Base-by-base conservation (phyloP, 1,140 invertebrate species). In the Sipha flava region DNA sequence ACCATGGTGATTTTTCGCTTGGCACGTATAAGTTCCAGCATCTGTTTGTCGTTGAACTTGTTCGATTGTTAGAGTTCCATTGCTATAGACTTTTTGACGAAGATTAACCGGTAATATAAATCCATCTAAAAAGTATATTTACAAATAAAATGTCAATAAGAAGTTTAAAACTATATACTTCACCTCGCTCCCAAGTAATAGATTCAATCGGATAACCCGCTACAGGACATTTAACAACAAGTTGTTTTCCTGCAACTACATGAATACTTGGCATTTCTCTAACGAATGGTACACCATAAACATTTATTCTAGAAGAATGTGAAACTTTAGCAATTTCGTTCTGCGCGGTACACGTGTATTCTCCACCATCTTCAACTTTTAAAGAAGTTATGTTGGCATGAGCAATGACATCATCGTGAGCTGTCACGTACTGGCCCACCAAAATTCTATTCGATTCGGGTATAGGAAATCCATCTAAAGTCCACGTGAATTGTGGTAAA, bases 331-430 rank as follows among this genome's bases (percentile, higher is more conserved):
- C 89, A 29, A 95, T 93, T 64, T 90, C 90, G 86, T 97, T 98
- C 80, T 89, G 90, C 0, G 95, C 95, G 12, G 90, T 89, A 85
- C 96, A 98, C 26, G 91, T 90, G 85, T 96, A 98, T 84, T 95
- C 92, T 14, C 95, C 96, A 64, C 95, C 95, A 86, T 97, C 95
- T 88, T 95, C 92, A 62, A 95, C 92, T 81, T 92, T 91, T 43
- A 95, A 90, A 80, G 92, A 90, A 81, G 93, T 94, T 82, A 98
- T 94, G 87, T 98, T 98, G 81, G 98, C 93, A 87, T 96, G 95
- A 85, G 92, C 94, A 84, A 94, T 92, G 80, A 95, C 92, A 85
- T 95, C 93, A 54, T 93, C 93, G 83, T 93, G 90, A 10, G 90
- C 88, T 10, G 92, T 94, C 64, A 92, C 90, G 85, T 93, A 94